Conservation (phyloP, 1,140 invertebrate genomes). For the Zaprionus kolodkinae region DNA sequence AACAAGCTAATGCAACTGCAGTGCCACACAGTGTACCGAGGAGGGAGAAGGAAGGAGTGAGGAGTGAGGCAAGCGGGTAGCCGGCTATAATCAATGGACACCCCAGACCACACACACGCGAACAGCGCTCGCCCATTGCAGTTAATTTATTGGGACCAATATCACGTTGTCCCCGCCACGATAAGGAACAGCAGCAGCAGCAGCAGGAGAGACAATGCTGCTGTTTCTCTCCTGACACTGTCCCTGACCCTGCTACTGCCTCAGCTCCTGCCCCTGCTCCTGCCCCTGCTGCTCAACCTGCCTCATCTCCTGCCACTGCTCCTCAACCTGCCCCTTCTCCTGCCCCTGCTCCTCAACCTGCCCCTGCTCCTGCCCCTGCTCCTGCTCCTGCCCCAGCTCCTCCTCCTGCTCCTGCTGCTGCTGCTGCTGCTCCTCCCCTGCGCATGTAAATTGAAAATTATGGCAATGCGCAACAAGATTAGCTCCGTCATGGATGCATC, state of each 20-base stretch:
- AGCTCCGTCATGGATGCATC: conserved; percentile 55
- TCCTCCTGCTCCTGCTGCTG: too few relatives aligned
- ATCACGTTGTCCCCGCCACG: conserved; percentile 54
- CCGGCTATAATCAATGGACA: conserved; percentile 62
- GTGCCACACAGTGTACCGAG: neutral
- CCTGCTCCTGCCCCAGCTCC: too few relatives aligned
- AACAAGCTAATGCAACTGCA: conserved; percentile 76
- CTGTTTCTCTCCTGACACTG: neutral
- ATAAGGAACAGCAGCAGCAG: conserved; percentile 5
- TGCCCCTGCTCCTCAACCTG: too few relatives aligned
- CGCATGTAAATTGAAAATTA: conserved; percentile 83
- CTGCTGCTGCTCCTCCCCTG: neutral
- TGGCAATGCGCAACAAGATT: conserved; percentile 83
- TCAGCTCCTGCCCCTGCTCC: neutral
- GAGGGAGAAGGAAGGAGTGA: neutral
- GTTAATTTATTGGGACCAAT: conserved; percentile 79
- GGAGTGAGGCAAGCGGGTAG: neutral
- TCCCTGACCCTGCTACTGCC: neutral
- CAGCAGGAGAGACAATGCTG: neutral
- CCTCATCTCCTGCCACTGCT: too few relatives aligned
- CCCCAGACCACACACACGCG: conserved; percentile 27
- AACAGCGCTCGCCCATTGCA: conserved; percentile 40
- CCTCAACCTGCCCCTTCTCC: too few relatives aligned
- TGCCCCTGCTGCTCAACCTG: neutral
- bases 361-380: too few relatives aligned